A percentile compares a stretch with the other conserved stretches of the same genome.
Evolutionary conservation across 1,140 invertebrate genomes (phyloP).

Genomic region (Panagrolaimus sp.): DNA sequence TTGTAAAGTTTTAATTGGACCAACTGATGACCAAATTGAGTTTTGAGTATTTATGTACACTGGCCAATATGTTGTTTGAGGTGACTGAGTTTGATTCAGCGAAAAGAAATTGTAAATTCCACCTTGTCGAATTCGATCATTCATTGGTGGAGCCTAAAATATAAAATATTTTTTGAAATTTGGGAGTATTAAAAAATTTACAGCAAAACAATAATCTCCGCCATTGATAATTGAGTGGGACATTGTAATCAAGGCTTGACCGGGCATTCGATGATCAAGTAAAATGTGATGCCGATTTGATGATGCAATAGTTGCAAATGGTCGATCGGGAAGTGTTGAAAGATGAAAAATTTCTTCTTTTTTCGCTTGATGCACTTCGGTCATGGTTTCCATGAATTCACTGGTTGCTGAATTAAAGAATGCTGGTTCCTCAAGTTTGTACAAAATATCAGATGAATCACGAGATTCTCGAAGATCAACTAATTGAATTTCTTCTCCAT

Average conservation of each 20-base stretch:
- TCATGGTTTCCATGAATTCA: background rate
- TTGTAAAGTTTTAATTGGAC: background rate
- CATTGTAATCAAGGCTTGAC: background rate
- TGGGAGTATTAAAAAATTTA: background rate
- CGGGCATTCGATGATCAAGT: slow-evolving; percentile 6
- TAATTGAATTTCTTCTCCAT: background rate
- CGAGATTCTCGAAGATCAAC: slow-evolving; percentile 4
- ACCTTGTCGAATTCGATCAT: background rate
- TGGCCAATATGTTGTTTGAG: slow-evolving; percentile 6
- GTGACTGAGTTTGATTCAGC: slow-evolving; percentile 1
- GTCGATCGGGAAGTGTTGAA: background rate
- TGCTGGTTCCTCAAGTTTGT: background rate
- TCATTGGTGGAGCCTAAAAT: slow-evolving; percentile 5
- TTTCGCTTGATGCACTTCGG: background rate
- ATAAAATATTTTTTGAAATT: background rate
- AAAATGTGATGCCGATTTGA: background rate
- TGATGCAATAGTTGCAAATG: background rate
- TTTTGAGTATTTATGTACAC: background rate
- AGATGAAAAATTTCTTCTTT: background rate
- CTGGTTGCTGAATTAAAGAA: background rate
- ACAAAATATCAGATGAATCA: background rate
- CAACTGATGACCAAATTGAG: slow-evolving; percentile 1
- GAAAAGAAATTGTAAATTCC: background rate
- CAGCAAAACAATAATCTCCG: slow-evolving; percentile 6
- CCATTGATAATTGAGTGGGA: background rate